A percentile compares a stretch with the other conserved stretches of the same genome.
phyloP scores from a whole-genome alignment of 2,797 vertebrate species.

The Parotocinclus haroldoi region DNA sequence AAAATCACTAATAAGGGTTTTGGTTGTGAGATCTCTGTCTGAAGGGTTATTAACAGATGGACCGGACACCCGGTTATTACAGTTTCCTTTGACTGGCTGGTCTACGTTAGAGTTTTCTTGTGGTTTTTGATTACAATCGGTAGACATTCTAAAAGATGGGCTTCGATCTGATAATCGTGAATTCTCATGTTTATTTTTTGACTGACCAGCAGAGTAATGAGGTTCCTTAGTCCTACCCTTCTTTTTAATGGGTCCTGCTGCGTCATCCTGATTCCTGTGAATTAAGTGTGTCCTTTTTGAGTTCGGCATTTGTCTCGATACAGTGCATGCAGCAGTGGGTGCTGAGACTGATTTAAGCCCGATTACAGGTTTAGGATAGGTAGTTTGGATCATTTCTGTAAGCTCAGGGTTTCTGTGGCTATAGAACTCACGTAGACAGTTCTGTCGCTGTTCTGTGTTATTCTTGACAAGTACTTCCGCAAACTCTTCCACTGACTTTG shows the following conservation, averaged over 20 bases:
- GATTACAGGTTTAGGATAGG: slow-evolving; percentile 57
- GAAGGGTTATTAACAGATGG: neutral
- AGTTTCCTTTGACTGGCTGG: neutral
- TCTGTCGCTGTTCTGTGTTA: slow-evolving; percentile 74
- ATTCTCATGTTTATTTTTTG: slow-evolving; percentile 2
- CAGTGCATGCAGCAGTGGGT: slow-evolving; percentile 23
- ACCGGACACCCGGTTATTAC: neutral
- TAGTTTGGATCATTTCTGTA: slow-evolving; percentile 59
- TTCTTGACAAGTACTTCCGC: slow-evolving; percentile 69
- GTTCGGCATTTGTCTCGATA: slow-evolving; percentile 34
- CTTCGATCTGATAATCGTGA: neutral
- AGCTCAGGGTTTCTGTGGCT: slow-evolving; percentile 70
- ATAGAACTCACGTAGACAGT: slow-evolving; percentile 80
- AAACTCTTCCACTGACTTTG: slow-evolving; percentile 72
- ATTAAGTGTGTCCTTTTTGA: slow-evolving; percentile 40
- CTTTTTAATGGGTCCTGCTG: slow-evolving; percentile 34
- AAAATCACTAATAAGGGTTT: slow-evolving; percentile 70
- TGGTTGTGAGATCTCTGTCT: slow-evolving; percentile 40
- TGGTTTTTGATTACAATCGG: neutral
- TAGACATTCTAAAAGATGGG: neutral
- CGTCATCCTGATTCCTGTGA: slow-evolving; percentile 38
- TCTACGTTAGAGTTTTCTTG: neutral
- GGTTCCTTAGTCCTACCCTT: slow-evolving; percentile 10
- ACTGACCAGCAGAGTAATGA: slow-evolving; percentile 5
- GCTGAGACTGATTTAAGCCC: slow-evolving; percentile 11